These are phyloP conservation scores for Lasius platythorax DNA, from an alignment of 2,888 invertebrate species.

Conservation along the genomic window DNA sequence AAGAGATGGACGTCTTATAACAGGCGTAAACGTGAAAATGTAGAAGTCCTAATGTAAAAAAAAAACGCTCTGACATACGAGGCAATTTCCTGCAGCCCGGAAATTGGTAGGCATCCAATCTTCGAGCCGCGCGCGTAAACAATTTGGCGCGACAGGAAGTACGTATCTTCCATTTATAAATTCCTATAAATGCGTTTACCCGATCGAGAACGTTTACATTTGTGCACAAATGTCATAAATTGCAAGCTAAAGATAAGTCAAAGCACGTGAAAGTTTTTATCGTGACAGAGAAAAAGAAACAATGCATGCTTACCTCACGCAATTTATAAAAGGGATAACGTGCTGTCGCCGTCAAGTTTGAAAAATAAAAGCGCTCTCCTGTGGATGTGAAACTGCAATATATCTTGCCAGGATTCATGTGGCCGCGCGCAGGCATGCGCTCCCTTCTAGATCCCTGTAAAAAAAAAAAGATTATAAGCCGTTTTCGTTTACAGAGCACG, in stretches of 20 bases:
- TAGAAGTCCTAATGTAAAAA: neutral
- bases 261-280: neutral
- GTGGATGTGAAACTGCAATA: neutral
- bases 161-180: neutral
- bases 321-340: constrained; percentile 8
- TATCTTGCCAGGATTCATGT: constrained; percentile 3
- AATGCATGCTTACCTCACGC: too few species aligned
- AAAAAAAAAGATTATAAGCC: neutral
- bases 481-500: neutral
- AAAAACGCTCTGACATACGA: neutral
- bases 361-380: neutral
- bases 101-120: constrained; percentile 13
- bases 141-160: neutral
- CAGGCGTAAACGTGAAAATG: neutral
- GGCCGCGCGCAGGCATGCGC: neutral
- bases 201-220: neutral
- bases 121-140: neutral
- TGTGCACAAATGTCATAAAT: neutral
- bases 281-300: neutral
- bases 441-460: neutral
- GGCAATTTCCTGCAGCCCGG: neutral
- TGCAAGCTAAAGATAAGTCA: neutral
- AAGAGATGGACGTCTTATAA: neutral
- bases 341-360: constrained; percentile 3
- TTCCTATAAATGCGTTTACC: neutral